phyloP scores from a whole-genome alignment of 2,888 invertebrate genomes.

The Nemurella pictetii region DNA sequence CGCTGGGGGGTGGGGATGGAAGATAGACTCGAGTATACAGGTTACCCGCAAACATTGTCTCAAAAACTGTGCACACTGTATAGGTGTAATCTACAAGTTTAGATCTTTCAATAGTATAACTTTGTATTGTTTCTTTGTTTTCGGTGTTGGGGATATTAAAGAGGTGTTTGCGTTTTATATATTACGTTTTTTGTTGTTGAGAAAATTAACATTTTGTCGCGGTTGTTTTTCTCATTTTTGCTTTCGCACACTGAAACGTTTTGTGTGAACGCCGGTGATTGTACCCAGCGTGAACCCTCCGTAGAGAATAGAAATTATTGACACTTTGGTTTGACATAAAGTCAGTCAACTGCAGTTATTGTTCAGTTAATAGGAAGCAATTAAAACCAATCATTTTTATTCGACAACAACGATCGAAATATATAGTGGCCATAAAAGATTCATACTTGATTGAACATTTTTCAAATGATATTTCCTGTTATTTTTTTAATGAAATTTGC shows the following conservation, averaged over 20 bases:
- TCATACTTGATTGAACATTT: slow-evolving; percentile 11
- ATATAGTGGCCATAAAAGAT: not conserved
- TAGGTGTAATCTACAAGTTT: not conserved
- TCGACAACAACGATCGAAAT: not conserved
- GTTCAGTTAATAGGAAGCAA: not conserved
- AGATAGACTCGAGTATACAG: slow-evolving; percentile 11
- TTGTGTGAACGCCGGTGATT: no score
- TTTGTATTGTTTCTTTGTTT: not conserved
- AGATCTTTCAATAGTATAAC: not conserved
- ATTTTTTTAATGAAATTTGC: not conserved
- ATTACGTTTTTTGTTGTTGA: not conserved
- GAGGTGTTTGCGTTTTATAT: not conserved
- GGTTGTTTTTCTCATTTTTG: not conserved
- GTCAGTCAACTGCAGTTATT: not conserved
- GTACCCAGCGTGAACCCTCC: not conserved
- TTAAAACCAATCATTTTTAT: not conserved
- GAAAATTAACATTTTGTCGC: not conserved
- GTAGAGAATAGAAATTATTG: not conserved
- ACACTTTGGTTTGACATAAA: not conserved
- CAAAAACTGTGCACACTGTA: not conserved
- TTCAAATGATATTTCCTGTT: not conserved
- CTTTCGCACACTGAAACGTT: not conserved
- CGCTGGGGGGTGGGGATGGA: not conserved
- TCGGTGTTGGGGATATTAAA: not conserved
- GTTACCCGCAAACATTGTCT: slow-evolving; percentile 3